These are phyloP conservation scores for Marronus borbonicus DNA, from an alignment of 2,888 invertebrate species.

Conservation along the genomic window DNA sequence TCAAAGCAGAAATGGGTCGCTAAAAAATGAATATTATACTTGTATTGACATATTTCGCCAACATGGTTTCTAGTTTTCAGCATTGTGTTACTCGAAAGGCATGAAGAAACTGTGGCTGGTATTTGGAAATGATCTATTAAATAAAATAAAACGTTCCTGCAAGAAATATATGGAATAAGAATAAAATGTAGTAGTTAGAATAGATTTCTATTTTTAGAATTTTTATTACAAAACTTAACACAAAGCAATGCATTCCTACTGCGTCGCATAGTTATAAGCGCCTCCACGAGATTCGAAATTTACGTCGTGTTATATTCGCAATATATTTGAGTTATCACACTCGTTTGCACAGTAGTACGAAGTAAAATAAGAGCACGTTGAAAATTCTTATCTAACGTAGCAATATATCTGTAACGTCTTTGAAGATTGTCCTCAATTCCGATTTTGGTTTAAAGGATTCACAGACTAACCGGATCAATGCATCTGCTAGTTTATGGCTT, in stretches of 20 bases:
- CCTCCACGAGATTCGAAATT: slow-evolving; percentile 11
- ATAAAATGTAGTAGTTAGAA: no score
- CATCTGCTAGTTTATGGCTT: slow-evolving; percentile 62
- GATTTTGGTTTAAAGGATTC: slow-evolving; percentile 61
- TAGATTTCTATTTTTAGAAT: no score
- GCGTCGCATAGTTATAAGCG: not conserved
- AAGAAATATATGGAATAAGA: no score
- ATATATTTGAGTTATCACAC: slow-evolving; percentile 34
- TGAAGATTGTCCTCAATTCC: slow-evolving; percentile 59
- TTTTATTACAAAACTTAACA: no score
- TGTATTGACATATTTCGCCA: no score
- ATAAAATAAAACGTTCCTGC: no score
- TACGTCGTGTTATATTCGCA: slow-evolving; percentile 38
- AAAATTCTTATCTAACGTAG: slow-evolving; percentile 54
- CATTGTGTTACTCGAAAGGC: no score
- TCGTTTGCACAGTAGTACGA: slow-evolving; percentile 12
- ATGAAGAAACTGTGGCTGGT: no score
- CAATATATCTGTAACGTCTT: slow-evolving; percentile 55
- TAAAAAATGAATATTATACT: no score
- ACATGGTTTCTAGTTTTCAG: no score
- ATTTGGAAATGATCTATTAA: no score
- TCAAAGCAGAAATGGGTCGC: no score
- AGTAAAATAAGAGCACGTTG: slow-evolving; percentile 18
- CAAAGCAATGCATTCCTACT: not conserved
- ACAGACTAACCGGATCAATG: slow-evolving; percentile 64